phyloP scores from a whole-genome alignment of 1,140 invertebrate genomes.

The Cotesia typhae region DNA sequence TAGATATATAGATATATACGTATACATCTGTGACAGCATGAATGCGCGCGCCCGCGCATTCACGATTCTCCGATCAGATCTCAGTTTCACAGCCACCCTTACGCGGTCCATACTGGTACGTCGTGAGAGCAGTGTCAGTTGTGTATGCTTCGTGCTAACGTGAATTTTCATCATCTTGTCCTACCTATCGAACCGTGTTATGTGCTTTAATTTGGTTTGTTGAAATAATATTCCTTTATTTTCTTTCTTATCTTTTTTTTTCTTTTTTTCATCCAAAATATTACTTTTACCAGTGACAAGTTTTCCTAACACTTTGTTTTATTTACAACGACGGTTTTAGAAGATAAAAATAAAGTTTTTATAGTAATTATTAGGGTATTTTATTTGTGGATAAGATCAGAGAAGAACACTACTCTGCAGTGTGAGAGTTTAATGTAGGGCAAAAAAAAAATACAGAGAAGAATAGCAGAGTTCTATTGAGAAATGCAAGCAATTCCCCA shows the following conservation, averaged over 20 bases:
- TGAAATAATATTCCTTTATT: neutral
- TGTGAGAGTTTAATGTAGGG: too few species aligned
- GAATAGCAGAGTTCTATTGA: slow-evolving; percentile 2
- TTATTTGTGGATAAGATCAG: too few species aligned
- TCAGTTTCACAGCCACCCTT: slow-evolving; percentile 65
- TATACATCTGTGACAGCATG: slow-evolving; percentile 29
- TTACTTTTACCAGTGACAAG: too few species aligned
- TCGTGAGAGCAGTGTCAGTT: slow-evolving; percentile 52
- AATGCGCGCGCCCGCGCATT: slow-evolving; percentile 57
- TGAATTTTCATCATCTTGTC: slow-evolving; percentile 34
- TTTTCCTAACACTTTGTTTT: too few species aligned
- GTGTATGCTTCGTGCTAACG: slow-evolving; percentile 29
- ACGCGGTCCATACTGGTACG: slow-evolving; percentile 55
- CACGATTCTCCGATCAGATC: slow-evolving; percentile 55
- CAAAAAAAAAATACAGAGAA: neutral
- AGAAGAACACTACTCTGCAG: too few species aligned
- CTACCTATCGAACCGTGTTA: neutral
- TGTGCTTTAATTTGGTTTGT: neutral
- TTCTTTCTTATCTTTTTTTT: too few species aligned
- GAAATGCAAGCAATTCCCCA: slow-evolving; percentile 26
- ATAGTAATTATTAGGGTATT: too few species aligned
- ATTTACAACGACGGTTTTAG: too few species aligned
- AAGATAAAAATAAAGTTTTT: too few species aligned
- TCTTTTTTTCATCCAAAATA: too few species aligned
- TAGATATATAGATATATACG: too few species aligned